These are phyloP conservation scores for Ceyx melanurus DNA, from an alignment of 2,113 vertebrate genomes.

Conservation along the genomic window DNA sequence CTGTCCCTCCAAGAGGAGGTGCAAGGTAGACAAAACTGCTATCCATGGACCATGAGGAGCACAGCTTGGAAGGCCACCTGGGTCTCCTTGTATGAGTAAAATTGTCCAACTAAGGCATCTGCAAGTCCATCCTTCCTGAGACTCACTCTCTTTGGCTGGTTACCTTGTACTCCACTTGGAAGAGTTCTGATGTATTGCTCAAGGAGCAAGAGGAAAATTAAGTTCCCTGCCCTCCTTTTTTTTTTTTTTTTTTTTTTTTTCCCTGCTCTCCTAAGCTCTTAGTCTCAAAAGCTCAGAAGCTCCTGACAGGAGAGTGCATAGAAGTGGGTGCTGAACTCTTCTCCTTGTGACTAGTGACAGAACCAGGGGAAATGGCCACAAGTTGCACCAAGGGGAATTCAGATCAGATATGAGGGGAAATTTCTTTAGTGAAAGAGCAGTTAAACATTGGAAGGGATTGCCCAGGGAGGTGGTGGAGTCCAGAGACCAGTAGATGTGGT, in stretches of 20 bases:
- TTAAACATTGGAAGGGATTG: too few species aligned
- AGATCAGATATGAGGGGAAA: too few species aligned
- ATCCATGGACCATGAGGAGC: neutral
- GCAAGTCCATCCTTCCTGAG: accelerated
- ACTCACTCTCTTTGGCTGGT: neutral
- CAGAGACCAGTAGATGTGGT: too few species aligned
- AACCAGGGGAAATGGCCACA: too few species aligned
- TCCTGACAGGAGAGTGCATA: too few species aligned
- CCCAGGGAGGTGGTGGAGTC: too few species aligned
- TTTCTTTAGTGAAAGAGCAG: too few species aligned
- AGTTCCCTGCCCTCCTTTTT: neutral
- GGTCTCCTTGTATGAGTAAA: accelerated
- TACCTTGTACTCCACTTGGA: accelerated
- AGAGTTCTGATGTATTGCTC: neutral
- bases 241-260: neutral
- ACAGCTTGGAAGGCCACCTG: neutral
- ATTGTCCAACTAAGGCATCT: neutral
- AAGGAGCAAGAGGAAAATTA: neutral
- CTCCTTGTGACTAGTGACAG: too few species aligned
- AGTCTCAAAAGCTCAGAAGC: neutral
- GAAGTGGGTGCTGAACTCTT: too few species aligned
- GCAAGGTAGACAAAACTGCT: neutral
- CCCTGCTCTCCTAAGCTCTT: neutral
- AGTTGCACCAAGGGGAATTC: too few species aligned
- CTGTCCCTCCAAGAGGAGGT: neutral